A percentile compares a stretch with the other conserved stretches of the same genome.
phyloP scores from a whole-genome alignment of 2,797 vertebrate species.

The Streptopelia turtur region DNA sequence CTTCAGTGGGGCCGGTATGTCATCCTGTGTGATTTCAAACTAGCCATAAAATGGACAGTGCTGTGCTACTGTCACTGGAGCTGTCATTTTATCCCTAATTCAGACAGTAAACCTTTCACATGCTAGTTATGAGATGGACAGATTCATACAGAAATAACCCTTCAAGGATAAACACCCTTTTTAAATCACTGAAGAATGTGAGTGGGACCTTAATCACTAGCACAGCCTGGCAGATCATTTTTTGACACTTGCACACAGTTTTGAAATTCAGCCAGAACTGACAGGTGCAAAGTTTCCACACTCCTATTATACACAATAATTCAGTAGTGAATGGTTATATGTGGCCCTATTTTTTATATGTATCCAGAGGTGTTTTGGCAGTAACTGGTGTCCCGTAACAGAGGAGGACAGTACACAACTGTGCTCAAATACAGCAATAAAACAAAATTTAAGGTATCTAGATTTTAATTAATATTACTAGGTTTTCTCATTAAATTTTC shows the following conservation, averaged over 20 bases:
- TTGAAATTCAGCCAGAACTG: slow-evolving; percentile 76
- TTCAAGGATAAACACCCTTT: slow-evolving; percentile 71
- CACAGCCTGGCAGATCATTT: slow-evolving; percentile 74
- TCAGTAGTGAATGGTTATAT: slow-evolving; percentile 48
- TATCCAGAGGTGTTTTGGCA: background rate
- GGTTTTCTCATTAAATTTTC: background rate
- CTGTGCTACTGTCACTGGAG: slow-evolving; percentile 2
- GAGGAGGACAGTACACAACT: background rate
- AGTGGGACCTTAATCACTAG: slow-evolving; percentile 71
- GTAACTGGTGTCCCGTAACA: background rate
- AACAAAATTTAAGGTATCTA: background rate
- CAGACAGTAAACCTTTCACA: slow-evolving; percentile 58
- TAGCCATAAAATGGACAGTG: background rate
- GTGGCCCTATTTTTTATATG: slow-evolving; percentile 26
- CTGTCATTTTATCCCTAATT: slow-evolving; percentile 39
- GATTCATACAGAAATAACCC: slow-evolving; percentile 71
- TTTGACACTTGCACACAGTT: slow-evolving; percentile 71
- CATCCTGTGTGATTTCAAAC: background rate
- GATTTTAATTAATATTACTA: background rate
- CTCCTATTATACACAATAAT: slow-evolving; percentile 72
- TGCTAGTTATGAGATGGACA: slow-evolving; percentile 58
- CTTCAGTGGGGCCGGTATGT: background rate
- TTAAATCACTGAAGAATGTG: slow-evolving; percentile 71
- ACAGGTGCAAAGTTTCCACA: slow-evolving; percentile 75
- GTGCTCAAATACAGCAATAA: background rate